Conservation (phyloP, 2,888 invertebrate species). For the Scaptomyza parva region DNA sequence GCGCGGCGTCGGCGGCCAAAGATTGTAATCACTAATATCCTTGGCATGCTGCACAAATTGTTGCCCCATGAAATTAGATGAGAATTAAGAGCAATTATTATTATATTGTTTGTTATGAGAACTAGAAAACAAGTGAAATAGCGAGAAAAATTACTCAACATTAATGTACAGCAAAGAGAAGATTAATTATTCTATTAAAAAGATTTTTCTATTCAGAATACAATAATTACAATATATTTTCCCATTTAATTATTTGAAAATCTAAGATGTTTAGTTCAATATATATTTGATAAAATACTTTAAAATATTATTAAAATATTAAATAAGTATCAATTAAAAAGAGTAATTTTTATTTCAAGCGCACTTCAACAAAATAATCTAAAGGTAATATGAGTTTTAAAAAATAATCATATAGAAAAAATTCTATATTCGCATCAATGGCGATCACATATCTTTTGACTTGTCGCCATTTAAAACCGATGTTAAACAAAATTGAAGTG, state of each 20-base stretch:
- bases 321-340: slow-evolving; percentile 18
- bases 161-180: neutral
- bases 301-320: neutral
- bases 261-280: too few relatives aligned
- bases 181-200: neutral
- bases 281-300: too few relatives aligned
- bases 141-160: neutral
- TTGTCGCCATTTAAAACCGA: slow-evolving; percentile 23
- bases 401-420: slow-evolving; percentile 7
- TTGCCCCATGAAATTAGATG: slow-evolving; percentile 67
- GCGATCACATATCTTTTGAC: slow-evolving; percentile 12
- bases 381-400: slow-evolving; percentile 27
- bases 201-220: neutral
- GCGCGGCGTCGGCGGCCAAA: slow-evolving; percentile 84
- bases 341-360: slow-evolving; percentile 3
- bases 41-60: slow-evolving; percentile 84
- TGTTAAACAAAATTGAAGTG: slow-evolving; percentile 11
- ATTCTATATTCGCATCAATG: neutral
- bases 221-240: neutral
- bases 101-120: neutral
- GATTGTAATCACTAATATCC: slow-evolving; percentile 84
- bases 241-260: neutral
- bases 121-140: neutral
- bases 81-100: slow-evolving; percentile 17
- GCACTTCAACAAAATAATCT: slow-evolving; percentile 5